phyloP scores from a whole-genome alignment of 2,797 vertebrate genomes.

The Sciurus vulgaris region DNA sequence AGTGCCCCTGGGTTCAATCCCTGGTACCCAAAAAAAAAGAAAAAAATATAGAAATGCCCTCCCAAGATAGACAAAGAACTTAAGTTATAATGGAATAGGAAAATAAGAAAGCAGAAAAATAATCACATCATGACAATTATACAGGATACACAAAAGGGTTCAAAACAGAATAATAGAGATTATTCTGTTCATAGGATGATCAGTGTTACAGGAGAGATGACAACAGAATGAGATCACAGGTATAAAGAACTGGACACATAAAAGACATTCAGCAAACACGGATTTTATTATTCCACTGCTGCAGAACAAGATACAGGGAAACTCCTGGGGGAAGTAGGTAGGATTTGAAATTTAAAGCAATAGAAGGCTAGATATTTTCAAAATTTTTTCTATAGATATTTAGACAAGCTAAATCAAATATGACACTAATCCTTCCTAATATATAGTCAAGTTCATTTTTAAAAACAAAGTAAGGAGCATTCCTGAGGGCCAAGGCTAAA shows the following conservation, averaged over 20 bases:
- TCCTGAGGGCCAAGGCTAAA: not conserved
- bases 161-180: not conserved
- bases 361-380: not conserved
- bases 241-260: not conserved
- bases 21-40: no score
- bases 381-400: not conserved
- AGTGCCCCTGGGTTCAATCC: no score
- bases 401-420: slow-evolving; percentile 14
- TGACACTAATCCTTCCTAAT: not conserved
- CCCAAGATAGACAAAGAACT: not conserved
- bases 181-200: not conserved
- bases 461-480: not conserved
- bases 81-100: not conserved
- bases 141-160: not conserved
- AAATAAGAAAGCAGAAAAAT: slow-evolving; percentile 26
- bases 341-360: slow-evolving; percentile 44
- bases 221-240: not conserved
- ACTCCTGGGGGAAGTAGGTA: not conserved
- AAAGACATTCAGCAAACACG: not conserved
- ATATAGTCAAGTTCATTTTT: not conserved
- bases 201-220: not conserved
- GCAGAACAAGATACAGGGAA: slow-evolving; percentile 20
- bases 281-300: not conserved
- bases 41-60: no score
- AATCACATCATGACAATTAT: not conserved